A percentile compares a stretch with the other conserved stretches of the same genome.
Conservation (phyloP, 2,113 vertebrate species). For the Chlorocebus sabaeus region DNA sequence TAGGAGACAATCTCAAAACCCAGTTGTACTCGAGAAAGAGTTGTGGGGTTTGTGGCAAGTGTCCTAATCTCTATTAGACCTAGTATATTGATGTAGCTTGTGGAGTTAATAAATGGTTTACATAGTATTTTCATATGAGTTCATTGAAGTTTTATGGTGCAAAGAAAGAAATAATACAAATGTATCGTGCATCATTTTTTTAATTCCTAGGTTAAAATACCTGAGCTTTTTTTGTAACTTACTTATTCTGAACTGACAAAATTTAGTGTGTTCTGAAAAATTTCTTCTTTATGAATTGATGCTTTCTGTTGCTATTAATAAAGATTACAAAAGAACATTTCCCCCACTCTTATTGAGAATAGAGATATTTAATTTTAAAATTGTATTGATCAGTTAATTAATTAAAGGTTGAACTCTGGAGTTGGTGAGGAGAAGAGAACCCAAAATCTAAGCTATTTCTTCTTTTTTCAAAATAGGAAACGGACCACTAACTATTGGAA, state of each 20-base stretch:
- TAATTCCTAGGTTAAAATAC: not conserved
- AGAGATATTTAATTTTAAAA: not conserved
- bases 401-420: not conserved
- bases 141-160: not conserved
- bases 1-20: not conserved
- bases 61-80: not conserved
- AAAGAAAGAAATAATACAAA: not conserved
- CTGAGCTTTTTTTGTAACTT: not conserved
- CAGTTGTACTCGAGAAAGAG: not conserved
- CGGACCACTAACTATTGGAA: not conserved
- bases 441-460: not conserved
- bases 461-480: not conserved
- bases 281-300: not conserved
- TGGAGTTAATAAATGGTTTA: not conserved
- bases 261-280: not conserved
- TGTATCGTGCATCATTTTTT: not conserved
- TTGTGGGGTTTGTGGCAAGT: not conserved
- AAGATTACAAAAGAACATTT: not conserved
- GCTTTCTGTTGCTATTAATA: slow-evolving; percentile 1
- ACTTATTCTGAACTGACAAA: not conserved
- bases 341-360: not conserved
- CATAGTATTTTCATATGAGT: not conserved
- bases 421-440: not conserved
- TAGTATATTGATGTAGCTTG: not conserved
- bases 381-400: not conserved